Conservation (phyloP, 2,888 invertebrate species). For the Tachystola acroxantha region DNA sequence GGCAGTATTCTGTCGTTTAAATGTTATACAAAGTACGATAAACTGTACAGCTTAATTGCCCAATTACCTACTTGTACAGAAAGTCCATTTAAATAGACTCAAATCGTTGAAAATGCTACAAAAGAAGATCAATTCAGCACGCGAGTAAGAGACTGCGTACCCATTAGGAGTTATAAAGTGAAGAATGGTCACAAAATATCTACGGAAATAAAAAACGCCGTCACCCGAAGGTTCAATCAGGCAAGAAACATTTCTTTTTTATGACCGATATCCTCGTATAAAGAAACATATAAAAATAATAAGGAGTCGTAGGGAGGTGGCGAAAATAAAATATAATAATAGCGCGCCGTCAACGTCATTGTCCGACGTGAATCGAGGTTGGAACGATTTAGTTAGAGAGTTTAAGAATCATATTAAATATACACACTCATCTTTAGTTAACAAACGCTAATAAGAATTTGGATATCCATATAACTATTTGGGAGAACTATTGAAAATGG, state of each 20-base stretch:
- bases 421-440: too few relatives aligned
- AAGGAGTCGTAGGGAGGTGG: constrained; percentile 42
- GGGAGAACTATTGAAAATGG: too few relatives aligned
- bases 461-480: too few relatives aligned
- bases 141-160: neutral
- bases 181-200: constrained; percentile 23
- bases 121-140: too few relatives aligned
- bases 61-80: too few relatives aligned
- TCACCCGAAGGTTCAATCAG: constrained; percentile 58
- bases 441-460: too few relatives aligned
- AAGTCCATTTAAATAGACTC: too few relatives aligned
- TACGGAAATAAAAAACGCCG: constrained; percentile 43
- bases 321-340: constrained; percentile 70
- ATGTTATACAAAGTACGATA: too few relatives aligned
- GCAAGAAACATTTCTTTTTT: constrained; percentile 64
- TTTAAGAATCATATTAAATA: constrained; percentile 3
- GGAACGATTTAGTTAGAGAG: constrained; percentile 43
- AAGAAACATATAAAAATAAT: constrained; percentile 71
- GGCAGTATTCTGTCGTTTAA: too few relatives aligned
- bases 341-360: constrained; percentile 47
- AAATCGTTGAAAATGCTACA: too few relatives aligned
- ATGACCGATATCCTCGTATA: constrained; percentile 63
- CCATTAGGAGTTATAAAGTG: constrained; percentile 14
- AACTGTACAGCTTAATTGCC: too few relatives aligned
- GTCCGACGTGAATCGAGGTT: constrained; percentile 35